Evolutionary conservation across 2,888 invertebrate species (phyloP), one percentile per base, ranked within the genome.

Genomic region (Eubasilissa splendida): DNA sequence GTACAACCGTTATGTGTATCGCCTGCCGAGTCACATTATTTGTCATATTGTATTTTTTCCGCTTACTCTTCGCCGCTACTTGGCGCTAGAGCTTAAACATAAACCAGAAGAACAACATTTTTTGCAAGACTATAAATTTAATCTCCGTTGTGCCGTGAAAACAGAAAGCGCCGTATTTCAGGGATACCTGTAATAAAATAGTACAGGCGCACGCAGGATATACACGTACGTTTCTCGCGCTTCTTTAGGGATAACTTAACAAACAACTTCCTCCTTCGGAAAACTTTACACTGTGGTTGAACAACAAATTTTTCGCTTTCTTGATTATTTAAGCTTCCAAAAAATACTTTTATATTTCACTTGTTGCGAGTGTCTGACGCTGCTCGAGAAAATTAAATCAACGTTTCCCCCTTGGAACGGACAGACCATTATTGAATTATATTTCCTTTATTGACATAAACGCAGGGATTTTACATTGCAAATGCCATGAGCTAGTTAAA

Each of bases 11-110:
- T 63, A 63, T 14, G 11, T 63, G 58, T 58, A 59, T 74, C 74
- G 58, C 74, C 74, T 42, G 74, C 74, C 58, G 74, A 74, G 74
- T 74, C 58, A 59, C 59, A 59, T 59, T 74, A 74, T 74, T 74
- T 74, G 74, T 74, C 59, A 59, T 74, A 74, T 59, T 74, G 74
- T 74, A 42, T 74, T 74, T 74, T 74, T 74, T 42, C 59, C 59
- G n/a, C 74, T 70, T 54, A 70, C 53, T 54, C 70, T 54, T 14
- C 70, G 70, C 31, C 33, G 12, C 70, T 12, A 70, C 14, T 54
- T 74, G 56, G 14, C 74, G 59, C 58, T 31, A 74, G 58, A 31
- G 74, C 74, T 50, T 74, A 74, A 74, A 59, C 58, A 70, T 70
- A 70, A 70, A 54, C 70, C 50, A 58, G 74, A 58, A 50, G 59